phyloP scores from a whole-genome alignment of 2,113 vertebrate species.

The human region GRCh38 chr1:176301501-176302000 shows the following conservation, averaged over 20 bases:
- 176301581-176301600: neutral
- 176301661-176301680: neutral
- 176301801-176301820: too few species aligned
- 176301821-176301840: too few species aligned
- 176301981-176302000: neutral
- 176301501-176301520: neutral
- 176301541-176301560: neutral
- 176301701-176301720: neutral
- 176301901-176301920: neutral
- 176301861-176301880: neutral
- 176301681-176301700: neutral
- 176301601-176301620: neutral
- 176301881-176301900: neutral
- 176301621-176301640: neutral
- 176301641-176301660: conserved; percentile 30
- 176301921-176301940: neutral
- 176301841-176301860: neutral
- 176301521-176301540: neutral
- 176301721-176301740: conserved; percentile 9
- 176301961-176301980: neutral
- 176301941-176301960: neutral
- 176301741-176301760: neutral
- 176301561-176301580: conserved; percentile 40
- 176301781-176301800: too few species aligned
- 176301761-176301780: too few species aligned